These are phyloP conservation scores for Actinostola sp. DNA, from an alignment of 92 coral and sea anemone species.

Conservation along the genomic window DNA sequence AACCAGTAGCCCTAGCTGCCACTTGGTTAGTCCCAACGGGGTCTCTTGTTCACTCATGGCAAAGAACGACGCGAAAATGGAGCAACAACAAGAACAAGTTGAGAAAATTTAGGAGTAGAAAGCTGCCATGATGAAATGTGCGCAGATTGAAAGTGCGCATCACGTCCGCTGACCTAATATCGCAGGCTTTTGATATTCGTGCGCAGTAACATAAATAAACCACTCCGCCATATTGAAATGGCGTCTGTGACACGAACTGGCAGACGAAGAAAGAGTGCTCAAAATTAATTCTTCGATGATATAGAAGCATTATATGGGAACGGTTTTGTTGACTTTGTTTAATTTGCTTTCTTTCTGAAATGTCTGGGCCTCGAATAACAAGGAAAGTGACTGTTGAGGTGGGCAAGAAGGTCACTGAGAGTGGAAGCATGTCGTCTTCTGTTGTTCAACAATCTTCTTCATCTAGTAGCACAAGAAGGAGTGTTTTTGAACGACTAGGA, in stretches of 20 bases:
- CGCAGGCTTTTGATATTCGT: slow-evolving; percentile 27
- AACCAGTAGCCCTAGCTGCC: slow-evolving; percentile 77
- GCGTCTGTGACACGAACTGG: not conserved
- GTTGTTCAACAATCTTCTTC: slow-evolving; percentile 43
- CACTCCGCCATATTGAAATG: slow-evolving; percentile 35
- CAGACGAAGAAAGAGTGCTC: not conserved
- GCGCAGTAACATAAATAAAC: not conserved
- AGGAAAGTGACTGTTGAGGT: slow-evolving; percentile 98
- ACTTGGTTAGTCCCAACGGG: slow-evolving; percentile 68
- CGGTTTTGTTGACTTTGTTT: not conserved
- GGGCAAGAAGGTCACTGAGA: slow-evolving; percentile 80
- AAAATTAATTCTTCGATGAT: not conserved
- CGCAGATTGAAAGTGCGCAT: slow-evolving; percentile 34
- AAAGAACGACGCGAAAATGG: not conserved
- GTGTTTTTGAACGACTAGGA: slow-evolving; percentile 98
- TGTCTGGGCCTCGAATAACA: slow-evolving; percentile 96
- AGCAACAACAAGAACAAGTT: not conserved
- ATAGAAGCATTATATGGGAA: not conserved
- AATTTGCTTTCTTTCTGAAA: slow-evolving; percentile 17
- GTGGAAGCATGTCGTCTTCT: slow-evolving; percentile 45
- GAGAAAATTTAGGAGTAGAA: not conserved
- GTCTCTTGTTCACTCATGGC: slow-evolving; percentile 79
- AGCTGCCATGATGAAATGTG: slow-evolving; percentile 25
- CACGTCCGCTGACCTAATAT: slow-evolving; percentile 11
- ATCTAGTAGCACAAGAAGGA: slow-evolving; percentile 60